phyloP scores from a whole-genome alignment of 2,888 invertebrate genomes.

The Drosophila antonietae region DNA sequence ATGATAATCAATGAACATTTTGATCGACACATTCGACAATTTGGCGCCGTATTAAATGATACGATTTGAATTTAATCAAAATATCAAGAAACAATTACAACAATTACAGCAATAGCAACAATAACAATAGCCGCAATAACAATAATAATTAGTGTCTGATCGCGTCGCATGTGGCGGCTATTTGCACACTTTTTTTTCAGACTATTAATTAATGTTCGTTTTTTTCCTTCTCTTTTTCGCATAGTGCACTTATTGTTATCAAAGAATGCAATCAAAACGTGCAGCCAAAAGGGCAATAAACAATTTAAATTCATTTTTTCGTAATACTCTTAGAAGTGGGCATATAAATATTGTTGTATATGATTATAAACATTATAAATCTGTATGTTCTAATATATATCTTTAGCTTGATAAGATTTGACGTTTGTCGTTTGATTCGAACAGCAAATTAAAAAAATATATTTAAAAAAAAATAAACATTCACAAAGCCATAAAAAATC shows the following conservation, averaged over 20 bases:
- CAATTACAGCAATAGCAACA: slow-evolving; percentile 9
- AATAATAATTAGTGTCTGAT: slow-evolving; percentile 34
- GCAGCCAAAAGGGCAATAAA: slow-evolving; percentile 33
- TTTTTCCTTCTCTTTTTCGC: not conserved
- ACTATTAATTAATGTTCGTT: not conserved
- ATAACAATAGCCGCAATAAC: slow-evolving; percentile 12
- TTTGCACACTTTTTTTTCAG: slow-evolving; percentile 11
- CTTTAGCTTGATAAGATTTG: not conserved
- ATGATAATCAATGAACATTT: slow-evolving; percentile 43
- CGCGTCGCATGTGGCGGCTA: slow-evolving; percentile 32
- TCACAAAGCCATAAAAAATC: not conserved
- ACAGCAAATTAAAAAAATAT: not conserved
- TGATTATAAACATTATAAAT: not conserved
- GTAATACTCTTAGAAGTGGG: not conserved
- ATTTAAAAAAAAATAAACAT: too few relatives aligned
- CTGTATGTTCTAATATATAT: not conserved
- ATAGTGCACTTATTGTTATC: slow-evolving; percentile 42
- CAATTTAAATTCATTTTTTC: slow-evolving; percentile 13
- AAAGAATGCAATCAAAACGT: slow-evolving; percentile 42
- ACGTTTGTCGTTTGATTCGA: too few relatives aligned
- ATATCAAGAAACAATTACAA: slow-evolving; percentile 14
- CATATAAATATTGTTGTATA: not conserved
- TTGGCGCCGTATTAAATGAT: slow-evolving; percentile 64
- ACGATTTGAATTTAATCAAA: slow-evolving; percentile 31
- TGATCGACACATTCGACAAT: slow-evolving; percentile 66